Conservation (phyloP, 2,113 vertebrate genomes). For the Phylloscopus trochiloides region DNA sequence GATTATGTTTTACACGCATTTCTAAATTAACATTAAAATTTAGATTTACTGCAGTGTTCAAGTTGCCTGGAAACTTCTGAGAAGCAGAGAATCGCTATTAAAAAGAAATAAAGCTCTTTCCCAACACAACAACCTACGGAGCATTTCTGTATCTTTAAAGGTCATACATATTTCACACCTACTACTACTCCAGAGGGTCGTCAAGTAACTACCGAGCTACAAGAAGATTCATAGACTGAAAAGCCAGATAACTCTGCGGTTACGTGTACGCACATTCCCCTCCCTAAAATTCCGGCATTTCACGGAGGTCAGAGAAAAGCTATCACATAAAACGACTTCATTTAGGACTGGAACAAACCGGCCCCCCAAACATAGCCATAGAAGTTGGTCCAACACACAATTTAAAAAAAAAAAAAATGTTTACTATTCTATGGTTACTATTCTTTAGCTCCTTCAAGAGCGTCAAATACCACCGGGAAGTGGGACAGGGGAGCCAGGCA, state of each 20-base stretch:
- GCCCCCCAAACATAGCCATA: rapidly evolving
- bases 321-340: background rate
- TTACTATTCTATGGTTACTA: background rate
- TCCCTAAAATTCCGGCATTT: slow-evolving; percentile 23
- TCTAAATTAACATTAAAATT: background rate
- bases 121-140: background rate
- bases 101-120: background rate
- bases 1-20: background rate
- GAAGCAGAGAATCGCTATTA: background rate
- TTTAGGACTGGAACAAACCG: background rate
- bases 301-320: slow-evolving; percentile 15
- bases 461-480: background rate
- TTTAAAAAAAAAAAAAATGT: background rate
- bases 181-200: background rate
- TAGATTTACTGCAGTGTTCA: background rate
- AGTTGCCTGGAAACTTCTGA: slow-evolving; percentile 45
- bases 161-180: background rate
- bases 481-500: background rate
- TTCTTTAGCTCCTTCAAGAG: background rate
- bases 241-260: background rate
- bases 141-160: background rate
- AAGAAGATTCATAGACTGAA: background rate
- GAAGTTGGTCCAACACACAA: background rate
- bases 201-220: background rate
- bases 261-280: background rate